phyloP scores from a whole-genome alignment of 2,113 vertebrate species.

The Grallaria varia region DNA sequence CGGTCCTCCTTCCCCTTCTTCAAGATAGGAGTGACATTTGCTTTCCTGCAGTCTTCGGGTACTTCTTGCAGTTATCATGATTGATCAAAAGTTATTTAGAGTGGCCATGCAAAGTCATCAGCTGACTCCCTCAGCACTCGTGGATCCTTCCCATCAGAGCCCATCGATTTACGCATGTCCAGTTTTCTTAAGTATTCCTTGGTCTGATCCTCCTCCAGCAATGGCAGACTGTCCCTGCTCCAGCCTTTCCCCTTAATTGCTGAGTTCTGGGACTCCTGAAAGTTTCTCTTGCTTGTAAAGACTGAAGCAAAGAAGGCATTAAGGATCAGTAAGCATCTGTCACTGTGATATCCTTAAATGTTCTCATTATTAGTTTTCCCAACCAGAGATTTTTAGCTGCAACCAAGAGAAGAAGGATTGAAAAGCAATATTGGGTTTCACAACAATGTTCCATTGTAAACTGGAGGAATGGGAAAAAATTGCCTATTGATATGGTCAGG shows the following conservation, averaged over 20 bases:
- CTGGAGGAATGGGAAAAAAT: not conserved
- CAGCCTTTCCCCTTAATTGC: not conserved
- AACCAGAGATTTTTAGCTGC: not conserved
- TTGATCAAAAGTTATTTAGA: not conserved
- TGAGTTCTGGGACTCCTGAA: not conserved
- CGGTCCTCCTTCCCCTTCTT: not conserved
- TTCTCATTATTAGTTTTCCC: not conserved
- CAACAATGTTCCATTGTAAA: not conserved
- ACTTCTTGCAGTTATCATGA: not conserved
- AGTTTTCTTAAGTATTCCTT: not conserved
- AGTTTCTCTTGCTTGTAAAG: not conserved
- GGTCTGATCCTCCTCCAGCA: not conserved
- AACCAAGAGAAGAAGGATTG: not conserved
- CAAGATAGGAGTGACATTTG: not conserved
- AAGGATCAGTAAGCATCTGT: not conserved
- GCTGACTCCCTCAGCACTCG: not conserved
- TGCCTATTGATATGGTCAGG: not conserved
- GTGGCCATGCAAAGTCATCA: not conserved
- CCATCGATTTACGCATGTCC: not conserved
- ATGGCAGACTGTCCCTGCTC: not conserved
- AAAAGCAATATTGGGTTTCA: not conserved
- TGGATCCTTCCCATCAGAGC: not conserved
- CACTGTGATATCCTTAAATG: not conserved
- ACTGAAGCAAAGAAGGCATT: not conserved
- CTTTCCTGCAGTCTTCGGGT: not conserved